These are phyloP conservation scores for Cremastobaeus sp. DNA, from an alignment of 2,888 invertebrate genomes.

Conservation along the genomic window DNA sequence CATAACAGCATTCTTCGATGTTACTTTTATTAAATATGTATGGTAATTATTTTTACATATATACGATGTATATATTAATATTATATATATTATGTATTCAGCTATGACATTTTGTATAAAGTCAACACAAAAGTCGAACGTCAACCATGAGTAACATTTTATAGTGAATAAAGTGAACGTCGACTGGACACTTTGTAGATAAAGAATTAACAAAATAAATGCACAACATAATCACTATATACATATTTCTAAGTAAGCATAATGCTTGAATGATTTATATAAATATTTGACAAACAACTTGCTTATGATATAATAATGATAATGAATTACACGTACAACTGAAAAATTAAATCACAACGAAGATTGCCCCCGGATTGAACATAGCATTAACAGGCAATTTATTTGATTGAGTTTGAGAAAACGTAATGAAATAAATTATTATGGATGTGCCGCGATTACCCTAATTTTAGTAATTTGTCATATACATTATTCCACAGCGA, in stretches of 20 bases:
- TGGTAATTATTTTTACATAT: constrained; percentile 31
- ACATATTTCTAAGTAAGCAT: constrained; percentile 17
- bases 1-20: constrained; percentile 36
- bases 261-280: neutral
- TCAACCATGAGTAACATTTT: constrained; percentile 2
- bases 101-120: constrained; percentile 31
- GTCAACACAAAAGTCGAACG: constrained; percentile 8
- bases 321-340: too few species aligned
- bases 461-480: constrained; percentile 15
- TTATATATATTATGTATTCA: constrained; percentile 32
- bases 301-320: too few species aligned
- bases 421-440: too few species aligned
- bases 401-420: neutral
- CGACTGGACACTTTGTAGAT: neutral
- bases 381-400: too few species aligned
- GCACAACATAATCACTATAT: constrained; percentile 26
- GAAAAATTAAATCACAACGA: too few species aligned
- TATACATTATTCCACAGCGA: constrained; percentile 9
- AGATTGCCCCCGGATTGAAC: too few species aligned
- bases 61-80: too few species aligned
- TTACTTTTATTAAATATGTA: constrained; percentile 39
- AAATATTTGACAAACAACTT: constrained; percentile 4
- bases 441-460: too few species aligned
- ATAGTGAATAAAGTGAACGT: too few species aligned
- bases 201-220: constrained; percentile 14